A percentile compares a stretch with the other conserved stretches of the same genome.
Conservation (phyloP, 2,113 vertebrate species). For the Cisticola juncidis region DNA sequence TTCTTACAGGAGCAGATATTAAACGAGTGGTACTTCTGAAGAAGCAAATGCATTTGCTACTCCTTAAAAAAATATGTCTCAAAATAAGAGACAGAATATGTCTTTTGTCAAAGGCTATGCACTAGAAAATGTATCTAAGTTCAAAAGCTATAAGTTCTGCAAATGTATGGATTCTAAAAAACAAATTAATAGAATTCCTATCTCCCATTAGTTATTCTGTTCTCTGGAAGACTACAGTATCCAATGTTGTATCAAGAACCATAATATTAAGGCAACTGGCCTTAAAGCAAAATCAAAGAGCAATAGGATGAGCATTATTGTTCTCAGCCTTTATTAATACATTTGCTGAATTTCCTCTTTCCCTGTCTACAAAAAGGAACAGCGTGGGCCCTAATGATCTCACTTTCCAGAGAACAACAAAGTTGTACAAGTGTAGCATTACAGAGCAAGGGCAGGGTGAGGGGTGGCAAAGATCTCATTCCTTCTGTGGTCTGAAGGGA, state of each 20-base stretch:
- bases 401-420: background rate
- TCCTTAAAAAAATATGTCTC: background rate
- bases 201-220: background rate
- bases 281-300: background rate
- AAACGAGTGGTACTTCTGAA: background rate
- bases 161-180: background rate
- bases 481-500: background rate
- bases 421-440: background rate
- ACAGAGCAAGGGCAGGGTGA: background rate
- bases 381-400: background rate
- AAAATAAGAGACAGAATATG: background rate
- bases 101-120: background rate
- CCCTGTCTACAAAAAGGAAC: background rate
- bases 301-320: background rate
- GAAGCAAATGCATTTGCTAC: background rate
- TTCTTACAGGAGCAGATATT: conserved; percentile 34
- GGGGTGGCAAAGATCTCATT: background rate
- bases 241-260: background rate
- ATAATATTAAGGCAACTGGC: background rate
- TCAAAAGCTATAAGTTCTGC: background rate
- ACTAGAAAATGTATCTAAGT: background rate
- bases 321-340: background rate
- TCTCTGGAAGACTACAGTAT: background rate
- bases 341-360: background rate
- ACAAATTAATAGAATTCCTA: background rate